These are phyloP conservation scores for Lycodopsis pacificus DNA, from an alignment of 2,797 vertebrate species.

Conservation along the genomic window DNA sequence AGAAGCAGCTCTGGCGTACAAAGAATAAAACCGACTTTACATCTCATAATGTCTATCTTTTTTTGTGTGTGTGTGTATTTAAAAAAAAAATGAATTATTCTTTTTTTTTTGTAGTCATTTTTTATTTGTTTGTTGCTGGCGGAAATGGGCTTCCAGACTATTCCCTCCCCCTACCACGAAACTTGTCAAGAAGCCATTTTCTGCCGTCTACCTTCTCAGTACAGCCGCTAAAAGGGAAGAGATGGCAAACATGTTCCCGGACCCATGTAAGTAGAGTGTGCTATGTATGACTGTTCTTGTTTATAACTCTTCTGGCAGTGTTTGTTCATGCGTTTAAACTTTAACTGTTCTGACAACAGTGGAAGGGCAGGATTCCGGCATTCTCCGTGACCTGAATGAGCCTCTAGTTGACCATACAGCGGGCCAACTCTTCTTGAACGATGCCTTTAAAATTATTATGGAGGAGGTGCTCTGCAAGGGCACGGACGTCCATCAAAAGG, in stretches of 20 bases:
- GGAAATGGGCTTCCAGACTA: too few relatives aligned
- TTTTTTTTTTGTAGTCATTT: too few relatives aligned
- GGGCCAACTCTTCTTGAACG: conserved; percentile 84
- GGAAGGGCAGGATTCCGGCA: conserved; percentile 21
- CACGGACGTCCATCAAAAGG: conserved; percentile 86
- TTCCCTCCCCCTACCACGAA: not conserved
- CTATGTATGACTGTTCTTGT: not conserved
- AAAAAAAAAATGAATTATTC: too few relatives aligned
- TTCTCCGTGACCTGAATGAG: conserved; percentile 46
- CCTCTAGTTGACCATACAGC: conserved; percentile 71
- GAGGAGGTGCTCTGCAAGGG: conserved; percentile 88
- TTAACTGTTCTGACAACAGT: conserved; percentile 23
- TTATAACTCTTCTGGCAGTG: not conserved
- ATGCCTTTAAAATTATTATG: conserved; percentile 85
- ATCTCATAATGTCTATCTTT: too few relatives aligned
- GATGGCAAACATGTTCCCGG: conserved; percentile 3
- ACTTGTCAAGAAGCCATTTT: conserved; percentile 3
- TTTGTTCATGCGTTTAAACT: not conserved
- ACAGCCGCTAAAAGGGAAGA: not conserved
- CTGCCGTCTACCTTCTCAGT: not conserved
- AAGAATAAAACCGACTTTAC: too few relatives aligned
- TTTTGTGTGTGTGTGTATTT: too few relatives aligned
- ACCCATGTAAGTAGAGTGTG: conserved; percentile 50
- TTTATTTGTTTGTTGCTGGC: too few relatives aligned
- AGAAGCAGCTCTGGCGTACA: too few relatives aligned